Evolutionary conservation across 2,888 invertebrate genomes (phyloP), one percentile per base, ranked within the genome.

Genomic region (Quadroppia sp.): DNA sequence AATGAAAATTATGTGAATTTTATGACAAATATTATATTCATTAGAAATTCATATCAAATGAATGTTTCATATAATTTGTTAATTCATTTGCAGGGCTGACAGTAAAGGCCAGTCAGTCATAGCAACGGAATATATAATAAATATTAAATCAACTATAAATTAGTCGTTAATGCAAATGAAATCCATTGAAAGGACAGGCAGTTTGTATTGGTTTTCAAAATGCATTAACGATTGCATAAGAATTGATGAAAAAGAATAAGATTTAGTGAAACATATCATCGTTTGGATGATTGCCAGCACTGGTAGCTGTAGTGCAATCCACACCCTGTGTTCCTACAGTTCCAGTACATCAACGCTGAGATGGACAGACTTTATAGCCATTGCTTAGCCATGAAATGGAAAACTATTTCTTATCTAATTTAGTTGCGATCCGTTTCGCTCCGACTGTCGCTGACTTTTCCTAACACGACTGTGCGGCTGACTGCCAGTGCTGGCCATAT

Each of bases 331-430:
- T 13, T 53, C 7, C 23, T 25, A 53, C 53, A 53, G 53, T 53
- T 13, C 20, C 53, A 53, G 53, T 53, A 3, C 25, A 53, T 53
- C 53, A 53, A 53, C 53, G 20, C 3, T 13, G 25, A 61, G 61
- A 32, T 61, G 32, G 17, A 30, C 32, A 17, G 61, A 32, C 15
- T 61, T 61, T 61, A 61, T 61, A 30, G 61, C 32, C 4, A 61
- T 17, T 17, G 6, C 61, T 56, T n/a, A n/a, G 2, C 23, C 53
- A 23, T 53, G 23, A 61, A 61, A 61, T 61, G 61, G 61, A 61
- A 32, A 61, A 32, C 61, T n/a, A 61, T 61, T 61, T 61, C 61
- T 61, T 61, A 61, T 61, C 61, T 61, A 61, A 61, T 61, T 61
- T 61, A 61, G 61, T 61, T 61, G 23, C 23, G 61, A 61, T 61